Evolutionary conservation across 1,140 invertebrate species (phyloP), one percentile per base, ranked within the genome.

Genomic region (Sminthurinus signatus): DNA sequence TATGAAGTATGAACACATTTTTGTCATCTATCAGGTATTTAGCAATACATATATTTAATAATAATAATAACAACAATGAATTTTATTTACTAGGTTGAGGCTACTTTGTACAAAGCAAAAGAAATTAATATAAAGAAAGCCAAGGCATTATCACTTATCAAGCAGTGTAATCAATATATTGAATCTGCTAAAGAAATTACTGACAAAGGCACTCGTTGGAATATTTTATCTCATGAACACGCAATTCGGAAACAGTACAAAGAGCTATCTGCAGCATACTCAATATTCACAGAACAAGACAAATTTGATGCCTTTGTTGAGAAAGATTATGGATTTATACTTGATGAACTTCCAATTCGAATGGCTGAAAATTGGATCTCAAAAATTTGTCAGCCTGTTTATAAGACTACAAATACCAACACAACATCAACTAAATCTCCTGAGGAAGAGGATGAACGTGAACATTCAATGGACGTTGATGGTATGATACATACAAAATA

Each of bases 31-130:
- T n/a, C n/a, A n/a, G n/a, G n/a, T n/a, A n/a, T n/a, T n/a, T n/a
- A n/a, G n/a, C n/a, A n/a, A n/a, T n/a, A n/a, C n/a, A n/a, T n/a
- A n/a, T n/a, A n/a, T n/a, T n/a, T n/a, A n/a, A n/a, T n/a, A n/a
- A n/a, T n/a, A n/a, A n/a, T n/a, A n/a, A n/a, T n/a, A n/a, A n/a
- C n/a, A n/a, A n/a, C n/a, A n/a, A n/a, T n/a, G n/a, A n/a, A n/a
- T n/a, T n/a, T 43, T 50, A 50, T 36, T 60, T 14, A 50, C 15
- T 25, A n/a, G n/a, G n/a, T 36, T 8, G 60, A 61, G 42, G 25
- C 19, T 28, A 36, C 39, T 15, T 17, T 52, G 10, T 31, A 28
- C 4, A 55, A 62, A 23, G 28, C 42, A n/a, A 62, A 56, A 23
- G 36, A 48, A 23, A 2, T 62, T 0, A 62, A 56, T 39, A 3